phyloP scores from a whole-genome alignment of 2,797 vertebrate species.

The Poliocrania exsul region DNA sequence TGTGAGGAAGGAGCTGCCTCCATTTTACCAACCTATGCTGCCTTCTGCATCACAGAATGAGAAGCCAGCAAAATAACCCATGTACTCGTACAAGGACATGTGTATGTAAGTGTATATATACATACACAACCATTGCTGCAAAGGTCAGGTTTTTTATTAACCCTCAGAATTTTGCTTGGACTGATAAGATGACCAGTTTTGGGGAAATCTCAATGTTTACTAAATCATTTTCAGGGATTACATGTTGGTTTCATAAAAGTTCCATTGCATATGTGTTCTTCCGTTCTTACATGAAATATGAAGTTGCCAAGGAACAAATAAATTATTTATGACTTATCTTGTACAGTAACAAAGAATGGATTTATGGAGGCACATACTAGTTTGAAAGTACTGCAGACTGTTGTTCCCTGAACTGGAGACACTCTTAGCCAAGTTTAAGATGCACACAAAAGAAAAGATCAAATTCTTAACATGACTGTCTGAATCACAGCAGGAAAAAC shows the following conservation, averaged over 20 bases:
- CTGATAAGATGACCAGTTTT: neutral
- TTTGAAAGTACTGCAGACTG: neutral
- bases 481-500: neutral
- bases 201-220: neutral
- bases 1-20: neutral
- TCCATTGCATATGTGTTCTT: neutral
- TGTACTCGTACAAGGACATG: neutral
- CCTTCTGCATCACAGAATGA: neutral
- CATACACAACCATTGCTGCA: neutral
- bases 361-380: conserved; percentile 1
- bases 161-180: neutral
- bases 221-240: neutral
- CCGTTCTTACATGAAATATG: neutral
- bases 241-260: neutral
- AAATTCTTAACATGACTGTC: neutral
- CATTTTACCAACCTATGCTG: neutral
- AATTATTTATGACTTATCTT: conserved; percentile 38
- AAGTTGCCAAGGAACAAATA: conserved; percentile 21
- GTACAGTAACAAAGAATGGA: conserved; percentile 20
- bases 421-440: neutral
- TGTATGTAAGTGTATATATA: neutral
- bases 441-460: neutral
- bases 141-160: neutral
- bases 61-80: neutral
- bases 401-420: neutral